These are phyloP conservation scores for Chymomyza costata DNA, from an alignment of 1,140 invertebrate species.

Conservation along the genomic window DNA sequence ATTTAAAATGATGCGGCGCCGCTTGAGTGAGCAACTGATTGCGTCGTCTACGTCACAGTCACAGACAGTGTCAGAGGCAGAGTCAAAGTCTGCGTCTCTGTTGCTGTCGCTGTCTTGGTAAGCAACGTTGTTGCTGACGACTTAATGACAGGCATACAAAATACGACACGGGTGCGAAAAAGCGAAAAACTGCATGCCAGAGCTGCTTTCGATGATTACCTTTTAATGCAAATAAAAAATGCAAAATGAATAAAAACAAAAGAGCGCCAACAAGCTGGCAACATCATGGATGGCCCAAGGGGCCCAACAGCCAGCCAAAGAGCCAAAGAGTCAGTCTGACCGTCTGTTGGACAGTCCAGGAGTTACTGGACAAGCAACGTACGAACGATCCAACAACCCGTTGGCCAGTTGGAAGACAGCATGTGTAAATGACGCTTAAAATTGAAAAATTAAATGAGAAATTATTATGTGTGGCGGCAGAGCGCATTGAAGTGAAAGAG, in stretches of 20 bases:
- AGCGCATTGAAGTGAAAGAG: slow-evolving; percentile 4
- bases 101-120: slow-evolving; percentile 4
- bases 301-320: slow-evolving; percentile 2
- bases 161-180: slow-evolving; percentile 64
- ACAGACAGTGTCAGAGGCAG: slow-evolving; percentile 2
- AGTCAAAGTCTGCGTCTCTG: not conserved
- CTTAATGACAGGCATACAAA: slow-evolving; percentile 70
- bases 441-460: slow-evolving; percentile 74
- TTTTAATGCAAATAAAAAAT: slow-evolving; percentile 63
- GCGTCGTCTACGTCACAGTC: slow-evolving; percentile 43
- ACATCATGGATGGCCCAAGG: slow-evolving; percentile 21
- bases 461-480: slow-evolving; percentile 69
- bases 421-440: slow-evolving; percentile 73
- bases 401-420: slow-evolving; percentile 47
- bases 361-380: no score
- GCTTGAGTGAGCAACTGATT: slow-evolving; percentile 55
- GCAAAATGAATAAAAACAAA: slow-evolving; percentile 23
- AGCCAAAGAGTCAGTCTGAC: no score
- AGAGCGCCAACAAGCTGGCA: slow-evolving; percentile 12
- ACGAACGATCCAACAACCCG: slow-evolving; percentile 30
- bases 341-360: no score
- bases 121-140: slow-evolving; percentile 59
- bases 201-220: slow-evolving; percentile 60
- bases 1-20: slow-evolving; percentile 55
- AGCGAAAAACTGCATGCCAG: slow-evolving; percentile 47